These are phyloP conservation scores for Ennomos fuscantarius DNA, from an alignment of 2,888 invertebrate species.

Conservation along the genomic window DNA sequence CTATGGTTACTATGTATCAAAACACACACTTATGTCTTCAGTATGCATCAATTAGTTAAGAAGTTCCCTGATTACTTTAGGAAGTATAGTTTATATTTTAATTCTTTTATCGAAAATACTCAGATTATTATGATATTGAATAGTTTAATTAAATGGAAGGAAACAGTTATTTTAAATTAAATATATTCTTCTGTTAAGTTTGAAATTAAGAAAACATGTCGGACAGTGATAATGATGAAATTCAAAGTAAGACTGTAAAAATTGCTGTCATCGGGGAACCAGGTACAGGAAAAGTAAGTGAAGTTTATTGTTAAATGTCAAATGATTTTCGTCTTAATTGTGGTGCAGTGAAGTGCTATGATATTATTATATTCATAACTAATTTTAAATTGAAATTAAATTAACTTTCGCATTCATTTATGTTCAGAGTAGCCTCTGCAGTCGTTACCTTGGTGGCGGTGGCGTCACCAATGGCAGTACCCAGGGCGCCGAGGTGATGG, in stretches of 20 bases:
- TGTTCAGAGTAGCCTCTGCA: constrained; percentile 70
- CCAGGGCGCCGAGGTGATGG: constrained; percentile 77
- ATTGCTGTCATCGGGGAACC: constrained; percentile 93
- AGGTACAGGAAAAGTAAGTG: constrained; percentile 92
- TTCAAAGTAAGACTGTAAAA: constrained; percentile 88
- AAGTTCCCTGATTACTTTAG: constrained; percentile 10
- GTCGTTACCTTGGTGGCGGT: constrained; percentile 68
- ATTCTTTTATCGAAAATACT: neutral
- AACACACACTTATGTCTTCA: constrained; percentile 42
- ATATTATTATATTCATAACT: neutral
- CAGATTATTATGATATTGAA: constrained; percentile 3
- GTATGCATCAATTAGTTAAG: constrained; percentile 17
- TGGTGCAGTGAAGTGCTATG: neutral
- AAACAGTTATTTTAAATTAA: constrained; percentile 33
- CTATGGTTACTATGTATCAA: constrained; percentile 51
- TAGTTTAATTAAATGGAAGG: constrained; percentile 15
- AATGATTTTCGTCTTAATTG: constrained; percentile 9
- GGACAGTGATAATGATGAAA: constrained; percentile 87
- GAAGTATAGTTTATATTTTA: neutral
- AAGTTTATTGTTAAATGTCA: neutral
- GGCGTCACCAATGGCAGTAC: constrained; percentile 59
- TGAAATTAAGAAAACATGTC: constrained; percentile 78
- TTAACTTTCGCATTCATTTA: constrained; percentile 25
- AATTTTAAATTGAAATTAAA: neutral
- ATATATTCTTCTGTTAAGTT: constrained; percentile 16